Base-by-base conservation (phyloP, 1,140 invertebrate species). In the Centruroides vittatus region DNA sequence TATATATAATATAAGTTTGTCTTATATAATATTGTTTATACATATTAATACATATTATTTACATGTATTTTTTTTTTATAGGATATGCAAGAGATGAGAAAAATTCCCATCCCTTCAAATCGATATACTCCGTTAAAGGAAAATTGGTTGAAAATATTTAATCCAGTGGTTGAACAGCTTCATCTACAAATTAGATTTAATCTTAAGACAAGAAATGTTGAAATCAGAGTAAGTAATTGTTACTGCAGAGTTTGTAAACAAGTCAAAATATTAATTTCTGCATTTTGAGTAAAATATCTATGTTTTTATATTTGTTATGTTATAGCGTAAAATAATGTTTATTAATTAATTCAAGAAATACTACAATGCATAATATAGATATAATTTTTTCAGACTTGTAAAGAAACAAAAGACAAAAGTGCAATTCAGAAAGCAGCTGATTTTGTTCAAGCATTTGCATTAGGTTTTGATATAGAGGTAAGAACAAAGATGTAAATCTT, bases 391-490 rank as follows among this genome's bases (percentile, higher is more conserved):
- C 67, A 79, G 76, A 75, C 77, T 10, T 78, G 80, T 60, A 78
- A 82, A 51, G 84, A 91, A 70, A 94, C 91, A 4, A 81, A 84
- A 64, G 92, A 98, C 69, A 86, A 92, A 65, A 73, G 84, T 34
- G 88, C 93, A 73, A 76, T 99, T 60, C 96, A 99, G 73, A 98
- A 97, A 78, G 96, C 86, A 55, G 91, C 93, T 13, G 96, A 99
- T 78, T 99, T 99, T 82, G 88, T 99, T 0, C 86, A 86, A 78
- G 95, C 96, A 9, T 99, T 98, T 73, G 79, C 94, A 34, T 85
- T 86, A 69, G 96, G 97, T 8, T 99, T 99, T 78, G 93, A 97
- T 68, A 86, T 99, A 3, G 92, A 98, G 61, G 75, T 77, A 67
- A 73, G 72, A 70, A 10, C 8, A 41, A 41, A 41, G 8, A 41